Evolutionary conservation across 2,888 invertebrate genomes (phyloP).

Genomic region (Flabesymbios commensalis): DNA sequence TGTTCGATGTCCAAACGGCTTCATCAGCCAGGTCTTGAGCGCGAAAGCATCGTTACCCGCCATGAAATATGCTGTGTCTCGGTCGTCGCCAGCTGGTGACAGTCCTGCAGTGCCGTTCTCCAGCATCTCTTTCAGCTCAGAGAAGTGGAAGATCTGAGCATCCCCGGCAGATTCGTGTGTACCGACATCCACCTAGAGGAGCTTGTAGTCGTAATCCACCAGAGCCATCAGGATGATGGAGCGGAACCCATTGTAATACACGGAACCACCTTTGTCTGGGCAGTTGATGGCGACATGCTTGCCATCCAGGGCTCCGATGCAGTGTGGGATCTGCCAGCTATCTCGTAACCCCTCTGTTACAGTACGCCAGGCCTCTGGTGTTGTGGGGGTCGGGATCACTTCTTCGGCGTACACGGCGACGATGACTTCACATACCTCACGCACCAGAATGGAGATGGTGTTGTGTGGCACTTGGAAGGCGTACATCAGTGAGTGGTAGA

Average conservation of each 20-base stretch:
- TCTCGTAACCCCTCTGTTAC: constrained; percentile 8
- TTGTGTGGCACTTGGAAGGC: constrained; percentile 19
- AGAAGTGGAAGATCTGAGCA: constrained; percentile 28
- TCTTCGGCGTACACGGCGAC: constrained; percentile 13
- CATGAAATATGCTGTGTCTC: no score
- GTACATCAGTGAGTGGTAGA: constrained; percentile 14
- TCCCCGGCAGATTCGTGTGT: constrained; percentile 23
- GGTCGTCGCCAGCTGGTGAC: no score
- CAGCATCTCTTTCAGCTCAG: no score
- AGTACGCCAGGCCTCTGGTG: constrained; percentile 14
- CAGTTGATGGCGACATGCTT: constrained; percentile 15
- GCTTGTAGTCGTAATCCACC: constrained; percentile 17
- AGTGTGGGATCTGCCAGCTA: constrained; percentile 20
- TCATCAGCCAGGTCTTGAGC: no score
- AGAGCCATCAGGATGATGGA: constrained; percentile 18
- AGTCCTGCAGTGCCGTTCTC: no score
- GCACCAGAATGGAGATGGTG: constrained; percentile 12
- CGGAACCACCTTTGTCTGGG: not conserved
- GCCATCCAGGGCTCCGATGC: constrained; percentile 16
- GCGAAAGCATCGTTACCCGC: no score
- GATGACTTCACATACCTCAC: constrained; percentile 16
- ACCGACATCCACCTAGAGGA: constrained; percentile 28
- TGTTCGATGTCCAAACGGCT: no score
- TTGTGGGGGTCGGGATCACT: constrained; percentile 2
- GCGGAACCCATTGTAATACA: constrained; percentile 12